Evolutionary conservation across 2,888 invertebrate genomes (phyloP).

Genomic region (Agrotis exclamationis): DNA sequence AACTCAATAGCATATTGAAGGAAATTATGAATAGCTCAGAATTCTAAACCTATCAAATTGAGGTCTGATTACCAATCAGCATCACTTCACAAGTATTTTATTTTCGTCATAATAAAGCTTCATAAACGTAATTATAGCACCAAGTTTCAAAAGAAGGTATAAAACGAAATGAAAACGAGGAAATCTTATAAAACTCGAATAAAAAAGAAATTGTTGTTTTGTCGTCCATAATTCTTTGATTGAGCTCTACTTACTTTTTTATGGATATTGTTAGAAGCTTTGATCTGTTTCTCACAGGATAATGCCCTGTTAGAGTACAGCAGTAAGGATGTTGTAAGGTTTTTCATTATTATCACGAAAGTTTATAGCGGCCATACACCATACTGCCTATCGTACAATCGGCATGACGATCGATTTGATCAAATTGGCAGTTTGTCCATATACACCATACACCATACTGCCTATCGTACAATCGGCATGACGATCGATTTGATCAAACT

Average conservation of each 20-base stretch:
- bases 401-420: no score
- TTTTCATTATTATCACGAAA: conserved; percentile 27
- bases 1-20: neutral
- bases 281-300: conserved; percentile 43
- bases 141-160: conserved; percentile 21
- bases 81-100: conserved; percentile 22
- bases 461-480: no score
- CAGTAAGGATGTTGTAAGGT: conserved; percentile 24
- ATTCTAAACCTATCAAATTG: neutral
- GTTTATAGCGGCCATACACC: no score
- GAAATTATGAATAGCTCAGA: neutral
- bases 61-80: conserved; percentile 11
- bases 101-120: conserved; percentile 23
- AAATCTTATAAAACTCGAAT: conserved; percentile 49
- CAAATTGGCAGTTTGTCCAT: no score
- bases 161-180: conserved; percentile 29
- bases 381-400: no score
- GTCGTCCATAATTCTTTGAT: conserved; percentile 57
- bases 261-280: conserved; percentile 45
- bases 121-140: conserved; percentile 37
- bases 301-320: conserved; percentile 34
- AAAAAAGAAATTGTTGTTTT: conserved; percentile 42
- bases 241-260: conserved; percentile 53
- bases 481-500: no score
- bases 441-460: no score